These are phyloP conservation scores for Corythaeola cristata DNA, from an alignment of 2,113 vertebrate genomes.

Conservation along the genomic window DNA sequence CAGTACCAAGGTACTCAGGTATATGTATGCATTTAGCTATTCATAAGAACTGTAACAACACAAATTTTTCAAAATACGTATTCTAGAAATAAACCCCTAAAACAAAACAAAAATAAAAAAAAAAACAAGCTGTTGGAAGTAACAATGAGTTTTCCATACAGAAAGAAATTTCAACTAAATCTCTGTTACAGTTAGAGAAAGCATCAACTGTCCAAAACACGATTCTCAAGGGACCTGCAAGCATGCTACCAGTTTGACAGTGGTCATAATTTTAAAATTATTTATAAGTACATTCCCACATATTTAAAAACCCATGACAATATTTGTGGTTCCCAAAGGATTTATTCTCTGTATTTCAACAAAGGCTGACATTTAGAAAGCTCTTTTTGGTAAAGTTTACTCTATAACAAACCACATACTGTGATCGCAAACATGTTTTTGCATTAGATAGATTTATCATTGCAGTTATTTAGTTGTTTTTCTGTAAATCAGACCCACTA, in stretches of 20 bases:
- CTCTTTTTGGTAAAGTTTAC: neutral
- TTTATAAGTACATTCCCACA: neutral
- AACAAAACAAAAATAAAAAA: neutral
- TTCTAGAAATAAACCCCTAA: rapidly evolving
- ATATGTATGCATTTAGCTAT: no score
- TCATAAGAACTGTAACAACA: no score
- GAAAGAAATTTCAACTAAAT: neutral
- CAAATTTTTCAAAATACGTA: no score
- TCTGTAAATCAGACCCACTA: neutral
- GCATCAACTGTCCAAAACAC: neutral
- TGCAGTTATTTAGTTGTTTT: neutral
- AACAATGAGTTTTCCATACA: neutral
- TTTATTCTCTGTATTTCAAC: neutral
- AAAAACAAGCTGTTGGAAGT: neutral
- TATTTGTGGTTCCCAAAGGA: neutral
- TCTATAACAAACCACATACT: neutral
- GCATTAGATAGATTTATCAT: neutral
- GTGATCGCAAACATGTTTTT: neutral
- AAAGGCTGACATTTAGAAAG: neutral
- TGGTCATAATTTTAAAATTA: neutral
- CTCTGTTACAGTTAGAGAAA: neutral
- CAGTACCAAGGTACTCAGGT: no score
- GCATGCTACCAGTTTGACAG: neutral
- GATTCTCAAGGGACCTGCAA: neutral
- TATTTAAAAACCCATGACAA: neutral